These are phyloP conservation scores for Tridacna gigas DNA, from an alignment of 2,888 invertebrate genomes.

Conservation along the genomic window DNA sequence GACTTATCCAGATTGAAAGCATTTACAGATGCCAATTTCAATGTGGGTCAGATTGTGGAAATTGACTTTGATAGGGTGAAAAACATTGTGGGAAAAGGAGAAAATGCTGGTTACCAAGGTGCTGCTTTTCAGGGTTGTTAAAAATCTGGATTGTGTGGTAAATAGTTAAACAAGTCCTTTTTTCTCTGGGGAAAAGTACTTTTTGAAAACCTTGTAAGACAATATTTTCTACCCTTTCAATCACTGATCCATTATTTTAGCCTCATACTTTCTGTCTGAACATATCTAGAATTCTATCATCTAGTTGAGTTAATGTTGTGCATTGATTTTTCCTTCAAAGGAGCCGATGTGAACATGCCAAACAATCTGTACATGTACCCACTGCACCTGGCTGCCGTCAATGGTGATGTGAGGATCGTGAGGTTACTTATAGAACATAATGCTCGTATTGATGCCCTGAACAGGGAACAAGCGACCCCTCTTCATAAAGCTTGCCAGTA, in stretches of 20 bases:
- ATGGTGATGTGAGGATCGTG: slow-evolving; percentile 81
- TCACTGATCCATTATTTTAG: no score
- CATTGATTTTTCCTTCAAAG: slow-evolving; percentile 12
- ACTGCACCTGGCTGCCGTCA: slow-evolving; percentile 90
- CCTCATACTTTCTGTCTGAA: no score
- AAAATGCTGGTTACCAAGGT: not conserved
- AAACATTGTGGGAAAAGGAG: not conserved
- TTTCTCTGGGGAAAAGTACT: no score
- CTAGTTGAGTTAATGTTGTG: no score
- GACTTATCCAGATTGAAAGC: no score
- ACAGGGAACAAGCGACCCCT: slow-evolving; percentile 85
- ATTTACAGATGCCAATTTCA: no score
- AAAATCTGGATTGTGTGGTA: not conserved
- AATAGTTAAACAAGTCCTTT: not conserved
- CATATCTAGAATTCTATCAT: no score
- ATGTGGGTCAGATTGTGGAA: no score
- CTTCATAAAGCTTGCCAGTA: slow-evolving; percentile 85
- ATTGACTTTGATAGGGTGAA: not conserved
- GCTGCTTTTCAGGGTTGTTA: not conserved
- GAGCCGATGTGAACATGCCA: slow-evolving; percentile 91
- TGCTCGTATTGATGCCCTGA: slow-evolving; percentile 84
- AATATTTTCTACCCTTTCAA: no score
- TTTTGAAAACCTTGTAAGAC: no score
- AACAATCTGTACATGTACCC: slow-evolving; percentile 92
- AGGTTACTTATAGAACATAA: slow-evolving; percentile 82